These are phyloP conservation scores for Raja brachyura DNA, from an alignment of 2,113 vertebrate species.

Conservation along the genomic window DNA sequence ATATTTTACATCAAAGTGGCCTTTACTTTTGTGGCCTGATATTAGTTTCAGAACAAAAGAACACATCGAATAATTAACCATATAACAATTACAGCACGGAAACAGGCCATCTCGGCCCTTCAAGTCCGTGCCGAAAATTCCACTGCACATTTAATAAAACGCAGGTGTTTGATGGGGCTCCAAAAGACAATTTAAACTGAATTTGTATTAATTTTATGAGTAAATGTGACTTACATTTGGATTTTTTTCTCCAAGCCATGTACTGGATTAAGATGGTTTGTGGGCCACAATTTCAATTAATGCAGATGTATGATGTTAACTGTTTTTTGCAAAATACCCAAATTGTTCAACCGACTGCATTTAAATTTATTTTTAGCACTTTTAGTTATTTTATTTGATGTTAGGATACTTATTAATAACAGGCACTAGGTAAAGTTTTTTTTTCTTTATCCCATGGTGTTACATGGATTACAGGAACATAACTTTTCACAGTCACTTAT, in stretches of 20 bases:
- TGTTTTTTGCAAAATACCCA: not conserved
- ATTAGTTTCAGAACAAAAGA: not conserved
- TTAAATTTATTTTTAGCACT: not conserved
- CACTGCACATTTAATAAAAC: not conserved
- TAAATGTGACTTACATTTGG: not conserved
- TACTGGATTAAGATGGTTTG: not conserved
- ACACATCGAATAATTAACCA: not conserved
- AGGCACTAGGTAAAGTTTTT: not conserved
- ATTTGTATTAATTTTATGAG: not conserved
- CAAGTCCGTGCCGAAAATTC: no score
- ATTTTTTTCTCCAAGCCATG: not conserved
- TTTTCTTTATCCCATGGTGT: not conserved
- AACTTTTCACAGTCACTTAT: not conserved
- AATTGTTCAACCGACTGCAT: not conserved
- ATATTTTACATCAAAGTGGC: not conserved
- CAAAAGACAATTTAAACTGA: constrained; percentile 3
- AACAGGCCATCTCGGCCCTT: no score
- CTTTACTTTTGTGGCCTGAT: not conserved
- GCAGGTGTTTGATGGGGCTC: not conserved
- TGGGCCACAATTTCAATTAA: not conserved
- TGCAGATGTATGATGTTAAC: not conserved
- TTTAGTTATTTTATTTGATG: not conserved
- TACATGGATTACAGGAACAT: not conserved
- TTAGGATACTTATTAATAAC: not conserved
- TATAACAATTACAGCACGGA: no score